Percentiles rank a stretch among this genome's conserved stretches.
Evolutionary conservation across 2,797 vertebrate genomes (phyloP).

Genomic region (Chanos chanos): DNA sequence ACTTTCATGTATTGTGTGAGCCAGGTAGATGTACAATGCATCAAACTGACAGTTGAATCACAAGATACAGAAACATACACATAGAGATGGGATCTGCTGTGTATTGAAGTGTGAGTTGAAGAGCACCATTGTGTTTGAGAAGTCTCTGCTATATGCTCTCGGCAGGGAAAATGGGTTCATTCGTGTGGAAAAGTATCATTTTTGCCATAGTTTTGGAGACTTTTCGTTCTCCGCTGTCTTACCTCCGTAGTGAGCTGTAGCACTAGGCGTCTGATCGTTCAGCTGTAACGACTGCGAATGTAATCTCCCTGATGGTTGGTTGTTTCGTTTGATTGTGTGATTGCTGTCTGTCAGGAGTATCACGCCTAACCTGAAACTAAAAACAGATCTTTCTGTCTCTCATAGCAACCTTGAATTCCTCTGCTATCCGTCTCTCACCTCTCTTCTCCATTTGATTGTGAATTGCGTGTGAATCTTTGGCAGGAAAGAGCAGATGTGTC

Average conservation of each 20-base stretch:
- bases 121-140: neutral
- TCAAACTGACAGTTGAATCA: no score
- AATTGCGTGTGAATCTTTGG: no score
- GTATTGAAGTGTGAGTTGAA: neutral
- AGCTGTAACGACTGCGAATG: neutral
- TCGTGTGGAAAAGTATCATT: neutral
- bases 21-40: no score
- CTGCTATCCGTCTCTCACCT: neutral
- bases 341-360: slow-evolving; percentile 22
- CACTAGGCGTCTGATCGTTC: slow-evolving; percentile 2
- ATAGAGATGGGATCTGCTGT: neutral
- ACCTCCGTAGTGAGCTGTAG: neutral
- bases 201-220: slow-evolving; percentile 2
- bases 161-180: neutral
- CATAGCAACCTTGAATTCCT: slow-evolving; percentile 1
- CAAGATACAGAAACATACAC: no score
- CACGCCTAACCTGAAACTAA: slow-evolving; percentile 9
- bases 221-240: neutral
- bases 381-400: slow-evolving; percentile 1
- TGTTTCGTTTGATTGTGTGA: slow-evolving; percentile 4
- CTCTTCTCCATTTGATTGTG: no score
- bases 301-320: slow-evolving; percentile 6
- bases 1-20: no score
- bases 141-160: neutral
- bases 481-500: no score